A percentile compares a stretch with the other conserved stretches of the same genome.
These are phyloP conservation scores for Pachypeltis micranthus DNA, from an alignment of 1,140 invertebrate species.

Conservation along the genomic window DNA sequence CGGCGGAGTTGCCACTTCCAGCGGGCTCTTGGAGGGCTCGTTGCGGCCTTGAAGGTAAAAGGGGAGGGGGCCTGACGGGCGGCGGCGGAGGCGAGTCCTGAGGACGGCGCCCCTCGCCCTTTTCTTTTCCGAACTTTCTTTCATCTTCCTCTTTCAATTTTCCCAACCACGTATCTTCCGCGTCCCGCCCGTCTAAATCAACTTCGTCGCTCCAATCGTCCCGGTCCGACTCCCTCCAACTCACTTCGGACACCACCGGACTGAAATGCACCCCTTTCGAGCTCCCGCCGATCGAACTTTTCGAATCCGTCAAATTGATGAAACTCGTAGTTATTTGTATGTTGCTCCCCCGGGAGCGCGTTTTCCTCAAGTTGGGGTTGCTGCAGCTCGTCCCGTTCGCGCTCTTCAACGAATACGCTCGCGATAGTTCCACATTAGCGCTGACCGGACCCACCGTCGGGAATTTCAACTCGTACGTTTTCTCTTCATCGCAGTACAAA, in stretches of 20 bases:
- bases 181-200: slow-evolving; percentile 17
- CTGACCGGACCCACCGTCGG: slow-evolving; percentile 14
- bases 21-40: background rate
- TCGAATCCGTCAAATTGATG: slow-evolving; percentile 31
- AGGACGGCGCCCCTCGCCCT: slow-evolving; percentile 26
- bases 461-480: slow-evolving; percentile 26
- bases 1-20: background rate
- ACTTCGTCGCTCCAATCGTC: slow-evolving; percentile 25
- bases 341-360: slow-evolving; percentile 25
- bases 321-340: slow-evolving; percentile 30
- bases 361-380: slow-evolving; percentile 20
- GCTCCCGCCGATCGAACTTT: slow-evolving; percentile 25
- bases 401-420: slow-evolving; percentile 25
- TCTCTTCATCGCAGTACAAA: slow-evolving; percentile 37
- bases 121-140: slow-evolving; percentile 21
- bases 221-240: slow-evolving; percentile 44
- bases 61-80: background rate
- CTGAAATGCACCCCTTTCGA: slow-evolving; percentile 50
- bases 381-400: slow-evolving; percentile 21
- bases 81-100: background rate
- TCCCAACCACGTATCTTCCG: slow-evolving; percentile 18
- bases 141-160: slow-evolving; percentile 23
- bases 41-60: background rate
- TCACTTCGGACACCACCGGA: slow-evolving; percentile 57
- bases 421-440: slow-evolving; percentile 22